Conservation (phyloP, 2,113 vertebrate genomes). For the Sarotherodon lohbergeri region DNA sequence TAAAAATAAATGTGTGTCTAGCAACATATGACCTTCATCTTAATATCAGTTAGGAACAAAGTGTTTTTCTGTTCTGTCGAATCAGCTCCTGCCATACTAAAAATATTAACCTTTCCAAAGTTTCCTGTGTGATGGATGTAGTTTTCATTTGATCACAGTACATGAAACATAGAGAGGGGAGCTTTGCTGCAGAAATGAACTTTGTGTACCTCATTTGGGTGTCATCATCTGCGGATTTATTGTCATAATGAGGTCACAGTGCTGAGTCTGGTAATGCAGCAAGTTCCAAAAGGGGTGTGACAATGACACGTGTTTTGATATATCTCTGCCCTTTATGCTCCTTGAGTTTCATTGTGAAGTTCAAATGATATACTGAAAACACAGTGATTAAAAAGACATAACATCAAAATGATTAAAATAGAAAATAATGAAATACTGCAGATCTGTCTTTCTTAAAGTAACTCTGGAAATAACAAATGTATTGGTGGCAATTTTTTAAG, state of each 20-base stretch:
- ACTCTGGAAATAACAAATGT: neutral
- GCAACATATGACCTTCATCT: neutral
- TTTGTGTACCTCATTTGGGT: constrained; percentile 12
- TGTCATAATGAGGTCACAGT: constrained; percentile 42
- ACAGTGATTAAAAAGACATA: neutral
- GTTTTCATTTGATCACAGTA: neutral
- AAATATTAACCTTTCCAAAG: constrained; percentile 27
- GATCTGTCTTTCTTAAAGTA: neutral
- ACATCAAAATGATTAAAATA: neutral
- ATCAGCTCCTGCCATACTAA: neutral
- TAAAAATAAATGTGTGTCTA: neutral
- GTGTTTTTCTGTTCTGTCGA: neutral
- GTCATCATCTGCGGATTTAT: constrained; percentile 33
- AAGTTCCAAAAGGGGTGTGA: neutral
- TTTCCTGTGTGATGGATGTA: constrained; percentile 21
- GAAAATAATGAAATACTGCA: neutral
- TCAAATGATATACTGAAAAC: neutral
- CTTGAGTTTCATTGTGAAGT: neutral
- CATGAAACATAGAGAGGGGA: neutral
- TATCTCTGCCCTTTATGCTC: neutral
- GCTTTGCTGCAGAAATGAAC: constrained; percentile 27
- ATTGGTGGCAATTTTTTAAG: neutral
- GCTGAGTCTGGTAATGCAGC: neutral
- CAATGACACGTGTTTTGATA: neutral
- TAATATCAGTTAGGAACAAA: neutral